Base-by-base conservation (phyloP, 2,797 vertebrate species). In the Squalus acanthias region DNA sequence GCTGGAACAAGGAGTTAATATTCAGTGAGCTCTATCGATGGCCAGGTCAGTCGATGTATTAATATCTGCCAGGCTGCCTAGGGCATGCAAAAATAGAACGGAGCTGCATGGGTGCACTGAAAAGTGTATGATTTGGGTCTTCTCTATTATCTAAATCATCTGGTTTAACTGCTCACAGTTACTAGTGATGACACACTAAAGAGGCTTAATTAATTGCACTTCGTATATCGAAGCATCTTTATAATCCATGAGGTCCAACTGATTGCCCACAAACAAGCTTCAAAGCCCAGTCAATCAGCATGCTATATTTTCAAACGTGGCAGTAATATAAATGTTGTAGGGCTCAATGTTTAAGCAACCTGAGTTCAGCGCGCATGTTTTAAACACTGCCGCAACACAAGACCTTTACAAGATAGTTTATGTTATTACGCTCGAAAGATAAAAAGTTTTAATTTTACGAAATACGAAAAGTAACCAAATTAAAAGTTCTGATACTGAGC, bases 51-150 rank as follows among this genome's bases (percentile, higher is more conserved):
- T 20, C 7, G 13, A 95, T 53, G 10, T n/a, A 29, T 26, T 29
- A 57, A 72, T n/a, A 57, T 74, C 50, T n/a, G 33, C 69, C 24
- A 57, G 26, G 50, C 13, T 33, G 46, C 7, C 57, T 22, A n/a
- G 26, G 39, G 29, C 29, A 24, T 74, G 70, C 94, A 95, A 95
- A 95, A 95, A 95, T 24, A 70, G 67, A 70, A 53, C n/a, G 69
- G 91, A 20, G 20, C 20, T 67, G 9, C 39, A 65, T 15, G 20
- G 26, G 69, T 95, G 50, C 67, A 53, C 10, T 29, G 93, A 53
- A 95, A 95, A 95, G 5, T 53, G 13, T 53, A 95, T 72, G 3
- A 95, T 33, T 72, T 70, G 26, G 67, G 50, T 57, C 3, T 50
- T 74, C 67, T 72, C 69, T 57, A 74, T 74, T 50, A 33, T 8